Evolutionary conservation across 1,140 invertebrate genomes (phyloP).

Genomic region (Anastrepha obliqua): DNA sequence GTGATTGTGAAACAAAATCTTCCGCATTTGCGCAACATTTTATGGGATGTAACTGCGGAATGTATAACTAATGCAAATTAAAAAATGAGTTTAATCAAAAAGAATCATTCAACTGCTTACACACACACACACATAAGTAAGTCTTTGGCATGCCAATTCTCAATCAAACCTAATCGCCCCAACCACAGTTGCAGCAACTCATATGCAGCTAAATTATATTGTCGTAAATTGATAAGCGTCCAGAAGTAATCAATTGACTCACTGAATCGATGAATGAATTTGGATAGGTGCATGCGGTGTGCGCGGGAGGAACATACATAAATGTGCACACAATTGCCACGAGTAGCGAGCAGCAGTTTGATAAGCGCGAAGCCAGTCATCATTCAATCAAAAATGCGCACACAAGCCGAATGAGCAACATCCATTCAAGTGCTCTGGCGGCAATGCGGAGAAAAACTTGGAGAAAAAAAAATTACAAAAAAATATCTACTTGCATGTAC

Average conservation of each 20-base stretch:
- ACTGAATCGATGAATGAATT: conserved; percentile 43
- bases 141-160: background rate
- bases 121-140: background rate
- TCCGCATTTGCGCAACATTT: conserved; percentile 25
- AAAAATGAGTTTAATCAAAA: background rate
- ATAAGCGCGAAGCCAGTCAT: background rate
- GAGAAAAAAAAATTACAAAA: background rate
- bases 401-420: background rate
- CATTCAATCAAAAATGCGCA: conserved; percentile 7
- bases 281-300: background rate
- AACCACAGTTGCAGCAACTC: background rate
- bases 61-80: background rate
- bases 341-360: background rate
- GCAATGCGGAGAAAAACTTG: background rate
- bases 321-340: background rate
- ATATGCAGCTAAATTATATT: conserved; percentile 1
- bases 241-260: conserved; percentile 29
- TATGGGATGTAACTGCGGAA: background rate
- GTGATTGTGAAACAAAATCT: background rate
- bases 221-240: conserved; percentile 33
- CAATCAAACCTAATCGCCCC: background rate
- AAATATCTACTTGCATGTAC: background rate
- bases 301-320: background rate
- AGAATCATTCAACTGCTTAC: background rate
- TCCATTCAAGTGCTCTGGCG: background rate